phyloP scores from a whole-genome alignment of 1,140 invertebrate genomes.

The Polypedilum vanderplanki region DNA sequence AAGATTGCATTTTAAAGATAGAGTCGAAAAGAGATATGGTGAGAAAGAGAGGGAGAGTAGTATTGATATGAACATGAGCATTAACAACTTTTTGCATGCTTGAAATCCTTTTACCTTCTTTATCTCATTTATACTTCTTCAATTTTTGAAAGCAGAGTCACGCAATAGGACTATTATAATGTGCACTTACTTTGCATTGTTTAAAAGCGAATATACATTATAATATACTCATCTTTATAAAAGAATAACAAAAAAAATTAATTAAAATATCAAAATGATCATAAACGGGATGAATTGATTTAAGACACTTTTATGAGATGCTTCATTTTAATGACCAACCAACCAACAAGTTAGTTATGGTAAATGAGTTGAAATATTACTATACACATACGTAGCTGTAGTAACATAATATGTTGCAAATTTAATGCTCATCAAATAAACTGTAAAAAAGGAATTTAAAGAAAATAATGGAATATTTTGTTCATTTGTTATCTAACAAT shows the following conservation, averaged over 20 bases:
- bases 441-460: not conserved
- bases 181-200: not conserved
- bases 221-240: too few relatives aligned
- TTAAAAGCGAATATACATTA: not conserved
- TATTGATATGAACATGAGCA: conserved; percentile 12
- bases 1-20: conserved; percentile 16
- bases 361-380: too few relatives aligned
- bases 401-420: too few relatives aligned
- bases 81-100: conserved; percentile 12
- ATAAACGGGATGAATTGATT: too few relatives aligned
- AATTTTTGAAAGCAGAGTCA: not conserved
- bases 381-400: too few relatives aligned
- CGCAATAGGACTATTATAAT: not conserved
- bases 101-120: not conserved
- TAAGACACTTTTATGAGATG: too few relatives aligned
- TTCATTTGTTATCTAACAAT: not conserved
- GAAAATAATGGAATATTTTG: not conserved
- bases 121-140: not conserved
- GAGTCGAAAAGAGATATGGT: too few relatives aligned
- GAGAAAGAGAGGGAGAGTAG: not conserved
- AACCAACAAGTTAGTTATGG: too few relatives aligned
- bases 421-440: too few relatives aligned
- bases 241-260: too few relatives aligned
- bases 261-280: too few relatives aligned
- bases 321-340: too few relatives aligned